Conservation (phyloP, 1,140 invertebrate species). For the Drosophila kanapiae region DNA sequence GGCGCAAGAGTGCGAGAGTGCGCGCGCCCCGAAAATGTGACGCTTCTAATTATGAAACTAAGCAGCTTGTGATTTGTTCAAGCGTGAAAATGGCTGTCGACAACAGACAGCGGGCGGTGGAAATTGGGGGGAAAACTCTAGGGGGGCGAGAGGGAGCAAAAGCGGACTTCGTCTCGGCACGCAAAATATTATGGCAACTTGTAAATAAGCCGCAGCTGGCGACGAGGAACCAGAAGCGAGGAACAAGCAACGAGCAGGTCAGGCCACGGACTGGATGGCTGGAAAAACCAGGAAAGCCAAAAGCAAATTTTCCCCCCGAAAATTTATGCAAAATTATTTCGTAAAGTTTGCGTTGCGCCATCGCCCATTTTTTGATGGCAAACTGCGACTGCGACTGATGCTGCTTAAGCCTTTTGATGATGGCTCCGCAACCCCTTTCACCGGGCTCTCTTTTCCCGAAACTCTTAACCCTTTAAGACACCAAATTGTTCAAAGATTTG, state of each 20-base stretch:
- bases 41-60: constrained; percentile 84
- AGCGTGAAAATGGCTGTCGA: constrained; percentile 83
- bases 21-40: constrained; percentile 72
- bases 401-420: constrained; percentile 83
- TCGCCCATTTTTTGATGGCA: constrained; percentile 65
- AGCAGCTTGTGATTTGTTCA: constrained; percentile 84
- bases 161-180: constrained; percentile 54
- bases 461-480: neutral
- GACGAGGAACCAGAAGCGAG: constrained; percentile 21
- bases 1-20: constrained; percentile 58
- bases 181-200: constrained; percentile 84
- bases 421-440: constrained; percentile 46
- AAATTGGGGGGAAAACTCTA: neutral
- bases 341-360: constrained; percentile 77
- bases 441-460: neutral
- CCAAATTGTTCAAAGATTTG: neutral
- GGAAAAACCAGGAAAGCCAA: constrained; percentile 68
- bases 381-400: constrained; percentile 58
- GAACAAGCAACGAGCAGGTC: constrained; percentile 44
- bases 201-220: constrained; percentile 82
- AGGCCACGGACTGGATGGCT: constrained; percentile 35
- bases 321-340: constrained; percentile 84
- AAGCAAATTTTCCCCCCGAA: constrained; percentile 73
- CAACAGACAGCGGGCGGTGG: constrained; percentile 55
- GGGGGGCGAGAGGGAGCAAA: neutral